Evolutionary conservation across 2,888 invertebrate species (phyloP).

Genomic region (Smittia aterrima): DNA sequence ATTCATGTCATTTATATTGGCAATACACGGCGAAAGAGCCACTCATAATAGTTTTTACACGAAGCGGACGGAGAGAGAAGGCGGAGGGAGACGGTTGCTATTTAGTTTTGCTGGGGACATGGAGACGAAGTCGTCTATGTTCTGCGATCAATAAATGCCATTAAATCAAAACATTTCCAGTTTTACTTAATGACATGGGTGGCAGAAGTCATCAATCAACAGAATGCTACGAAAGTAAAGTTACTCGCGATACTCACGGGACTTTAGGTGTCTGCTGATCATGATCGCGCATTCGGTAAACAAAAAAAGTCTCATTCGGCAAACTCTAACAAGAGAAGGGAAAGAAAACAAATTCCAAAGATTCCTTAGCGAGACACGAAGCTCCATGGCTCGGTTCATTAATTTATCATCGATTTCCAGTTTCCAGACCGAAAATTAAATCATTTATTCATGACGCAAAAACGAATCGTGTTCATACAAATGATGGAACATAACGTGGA

Average conservation of each 20-base stretch:
- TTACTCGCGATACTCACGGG: slow-evolving; percentile 15
- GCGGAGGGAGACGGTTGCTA: too few relatives aligned
- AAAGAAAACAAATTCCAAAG: background rate
- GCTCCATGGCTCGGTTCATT: background rate
- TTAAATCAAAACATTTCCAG: slow-evolving; percentile 38
- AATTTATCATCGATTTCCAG: slow-evolving; percentile 33
- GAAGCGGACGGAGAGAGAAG: background rate
- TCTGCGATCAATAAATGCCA: slow-evolving; percentile 36
- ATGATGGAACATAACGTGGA: slow-evolving; percentile 38
- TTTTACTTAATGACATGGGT: slow-evolving; percentile 17
- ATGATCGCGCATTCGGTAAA: background rate
- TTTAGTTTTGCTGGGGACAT: background rate
- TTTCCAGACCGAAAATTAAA: slow-evolving; percentile 34
- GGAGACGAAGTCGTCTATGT: background rate
- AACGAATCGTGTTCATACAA: slow-evolving; percentile 25
- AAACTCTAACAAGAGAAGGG: background rate
- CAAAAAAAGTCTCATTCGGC: background rate
- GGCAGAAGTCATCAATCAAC: slow-evolving; percentile 39
- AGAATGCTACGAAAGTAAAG: slow-evolving; percentile 16
- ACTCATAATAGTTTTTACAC: slow-evolving; percentile 41
- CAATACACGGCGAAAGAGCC: slow-evolving; percentile 1
- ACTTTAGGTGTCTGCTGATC: background rate
- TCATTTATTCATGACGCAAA: slow-evolving; percentile 35
- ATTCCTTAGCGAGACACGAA: slow-evolving; percentile 1
- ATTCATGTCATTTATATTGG: slow-evolving; percentile 26